phyloP scores from a whole-genome alignment of 1,140 invertebrate species.

The Nasonia vitripennis region DNA sequence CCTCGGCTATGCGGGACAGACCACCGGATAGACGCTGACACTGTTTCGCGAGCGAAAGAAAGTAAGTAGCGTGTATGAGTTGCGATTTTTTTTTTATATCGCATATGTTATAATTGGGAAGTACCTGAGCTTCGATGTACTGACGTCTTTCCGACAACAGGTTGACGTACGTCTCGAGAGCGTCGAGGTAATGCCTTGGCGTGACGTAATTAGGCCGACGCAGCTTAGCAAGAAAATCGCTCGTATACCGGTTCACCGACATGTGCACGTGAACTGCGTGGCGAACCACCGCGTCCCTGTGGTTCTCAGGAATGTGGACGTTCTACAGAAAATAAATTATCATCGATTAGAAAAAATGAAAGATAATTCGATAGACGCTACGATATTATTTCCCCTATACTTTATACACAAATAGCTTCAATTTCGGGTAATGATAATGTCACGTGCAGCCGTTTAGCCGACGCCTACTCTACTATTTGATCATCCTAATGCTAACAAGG shows the following conservation, averaged over 20 bases:
- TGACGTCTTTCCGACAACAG: slow-evolving; percentile 80
- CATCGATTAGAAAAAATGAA: no score
- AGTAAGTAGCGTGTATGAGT: background rate
- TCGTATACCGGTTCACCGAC: slow-evolving; percentile 82
- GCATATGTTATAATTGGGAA: background rate
- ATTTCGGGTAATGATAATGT: background rate
- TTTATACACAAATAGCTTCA: background rate
- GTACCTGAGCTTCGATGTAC: slow-evolving; percentile 70
- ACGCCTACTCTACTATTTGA: no score
- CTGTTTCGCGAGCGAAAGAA: background rate
- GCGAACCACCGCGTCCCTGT: slow-evolving; percentile 82
- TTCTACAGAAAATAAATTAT: slow-evolving; percentile 68
- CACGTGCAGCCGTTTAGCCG: no score
- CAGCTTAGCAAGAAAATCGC: slow-evolving; percentile 82
- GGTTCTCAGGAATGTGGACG: slow-evolving; percentile 79
- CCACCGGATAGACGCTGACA: slow-evolving; percentile 72
- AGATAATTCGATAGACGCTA: no score
- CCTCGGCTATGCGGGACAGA: slow-evolving; percentile 86
- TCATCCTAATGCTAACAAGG: slow-evolving; percentile 25
- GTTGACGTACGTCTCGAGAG: slow-evolving; percentile 85
- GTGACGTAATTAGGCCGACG: slow-evolving; percentile 90
- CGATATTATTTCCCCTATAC: no score
- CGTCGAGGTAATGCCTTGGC: slow-evolving; percentile 93
- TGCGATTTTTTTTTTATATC: background rate
- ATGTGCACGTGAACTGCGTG: slow-evolving; percentile 91